These are phyloP conservation scores for Galaxea fascicularis DNA, from an alignment of 92 coral and sea anemone genomes.

Conservation along the genomic window DNA sequence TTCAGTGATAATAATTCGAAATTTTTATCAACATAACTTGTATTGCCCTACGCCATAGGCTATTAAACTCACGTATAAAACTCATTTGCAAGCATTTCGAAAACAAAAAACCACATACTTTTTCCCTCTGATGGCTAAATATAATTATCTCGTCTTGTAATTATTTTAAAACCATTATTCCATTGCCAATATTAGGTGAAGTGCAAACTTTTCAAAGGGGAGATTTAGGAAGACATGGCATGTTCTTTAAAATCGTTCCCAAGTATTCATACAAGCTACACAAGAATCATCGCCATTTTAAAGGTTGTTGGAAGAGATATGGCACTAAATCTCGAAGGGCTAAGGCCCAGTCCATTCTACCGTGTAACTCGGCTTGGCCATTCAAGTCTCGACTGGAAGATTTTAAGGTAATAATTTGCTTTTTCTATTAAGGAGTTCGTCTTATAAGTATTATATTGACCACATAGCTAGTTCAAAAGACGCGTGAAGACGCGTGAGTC, in stretches of 20 bases:
- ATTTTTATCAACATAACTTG: too few relatives aligned
- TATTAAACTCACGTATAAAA: too few relatives aligned
- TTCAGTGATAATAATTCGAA: too few relatives aligned
- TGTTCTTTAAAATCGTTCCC: constrained; percentile 91
- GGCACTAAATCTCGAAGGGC: constrained; percentile 78
- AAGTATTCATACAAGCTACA: constrained; percentile 84
- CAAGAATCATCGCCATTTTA: constrained; percentile 66
- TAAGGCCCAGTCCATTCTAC: constrained; percentile 91
- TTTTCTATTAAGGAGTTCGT: neutral
- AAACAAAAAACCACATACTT: too few relatives aligned
- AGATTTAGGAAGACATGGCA: constrained; percentile 91
- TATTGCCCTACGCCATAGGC: too few relatives aligned
- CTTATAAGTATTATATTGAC: neutral
- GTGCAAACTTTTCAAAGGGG: constrained; percentile 95
- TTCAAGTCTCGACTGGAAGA: constrained; percentile 85
- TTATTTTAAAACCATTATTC: neutral
- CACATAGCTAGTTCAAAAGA: too few relatives aligned
- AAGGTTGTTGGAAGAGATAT: constrained; percentile 93
- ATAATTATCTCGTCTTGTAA: neutral
- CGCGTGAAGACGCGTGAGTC: too few relatives aligned
- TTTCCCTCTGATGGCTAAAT: too few relatives aligned
- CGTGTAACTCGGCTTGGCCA: constrained; percentile 93
- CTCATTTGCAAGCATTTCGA: too few relatives aligned
- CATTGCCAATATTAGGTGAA: constrained; percentile 62
- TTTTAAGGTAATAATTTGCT: constrained; percentile 73